These are phyloP conservation scores for Acleris emargana DNA, from an alignment of 2,888 invertebrate genomes.

Conservation along the genomic window DNA sequence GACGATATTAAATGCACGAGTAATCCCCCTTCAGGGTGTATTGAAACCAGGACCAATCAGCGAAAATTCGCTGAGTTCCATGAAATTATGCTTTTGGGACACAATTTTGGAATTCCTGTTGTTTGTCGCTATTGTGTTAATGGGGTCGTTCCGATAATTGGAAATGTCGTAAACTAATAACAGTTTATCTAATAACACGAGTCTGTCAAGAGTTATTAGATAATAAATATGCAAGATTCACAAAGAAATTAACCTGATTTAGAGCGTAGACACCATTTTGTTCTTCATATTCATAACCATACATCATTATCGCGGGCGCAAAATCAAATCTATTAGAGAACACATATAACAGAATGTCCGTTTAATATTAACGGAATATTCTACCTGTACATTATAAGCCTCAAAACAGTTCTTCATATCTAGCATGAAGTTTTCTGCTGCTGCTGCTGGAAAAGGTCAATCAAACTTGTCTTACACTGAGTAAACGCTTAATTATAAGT, in stretches of 20 bases:
- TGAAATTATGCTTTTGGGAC: constrained; percentile 25
- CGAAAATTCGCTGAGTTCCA: constrained; percentile 16
- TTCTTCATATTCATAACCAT: not conserved
- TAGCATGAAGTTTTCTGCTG: too few species aligned
- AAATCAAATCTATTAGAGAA: too few species aligned
- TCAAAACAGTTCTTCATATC: too few species aligned
- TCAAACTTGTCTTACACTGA: too few species aligned
- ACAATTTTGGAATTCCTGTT: constrained; percentile 7
- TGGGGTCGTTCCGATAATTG: not conserved
- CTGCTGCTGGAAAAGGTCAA: too few species aligned
- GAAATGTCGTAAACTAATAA: not conserved
- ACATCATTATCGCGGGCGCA: too few species aligned
- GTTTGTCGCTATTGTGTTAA: not conserved
- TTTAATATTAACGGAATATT: too few species aligned
- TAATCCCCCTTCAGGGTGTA: constrained; percentile 46
- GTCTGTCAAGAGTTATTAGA: not conserved
- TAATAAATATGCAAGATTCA: too few species aligned
- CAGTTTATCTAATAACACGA: not conserved
- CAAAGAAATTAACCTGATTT: too few species aligned
- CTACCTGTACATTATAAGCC: too few species aligned
- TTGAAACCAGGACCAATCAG: constrained; percentile 37
- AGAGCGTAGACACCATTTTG: not conserved
- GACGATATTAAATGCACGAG: constrained; percentile 49
- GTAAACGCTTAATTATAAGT: too few species aligned
- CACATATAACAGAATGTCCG: too few species aligned